phyloP scores from a whole-genome alignment of 2,888 invertebrate genomes.

The Cartodere bifasciata region DNA sequence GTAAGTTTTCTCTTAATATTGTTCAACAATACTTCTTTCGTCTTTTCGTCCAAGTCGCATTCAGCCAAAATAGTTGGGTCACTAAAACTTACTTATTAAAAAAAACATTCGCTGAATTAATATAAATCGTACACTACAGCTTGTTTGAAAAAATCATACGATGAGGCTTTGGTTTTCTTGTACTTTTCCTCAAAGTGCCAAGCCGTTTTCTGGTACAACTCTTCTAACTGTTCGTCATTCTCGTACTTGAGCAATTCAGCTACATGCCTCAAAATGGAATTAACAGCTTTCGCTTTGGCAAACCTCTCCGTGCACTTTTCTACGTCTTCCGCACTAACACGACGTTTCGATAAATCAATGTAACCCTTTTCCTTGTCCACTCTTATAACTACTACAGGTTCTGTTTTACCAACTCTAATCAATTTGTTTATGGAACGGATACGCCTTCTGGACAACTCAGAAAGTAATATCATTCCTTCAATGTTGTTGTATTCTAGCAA shows the following conservation, averaged over 20 bases:
- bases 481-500: conserved; percentile 97
- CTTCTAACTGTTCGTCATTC: conserved; percentile 84
- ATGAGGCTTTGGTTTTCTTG: conserved; percentile 86
- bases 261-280: conserved; percentile 94
- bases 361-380: conserved; percentile 99
- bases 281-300: conserved; percentile 96
- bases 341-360: conserved; percentile 97
- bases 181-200: conserved; percentile 98
- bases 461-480: conserved; percentile 97
- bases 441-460: conserved; percentile 94
- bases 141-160: conserved; percentile 97
- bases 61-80: conserved; percentile 92
- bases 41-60: conserved; percentile 84
- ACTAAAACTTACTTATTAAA: conserved; percentile 36
- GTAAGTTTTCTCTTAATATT: conserved; percentile 94
- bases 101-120: not conserved
- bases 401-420: conserved; percentile 95
- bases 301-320: conserved; percentile 97
- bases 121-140: conserved; percentile 53
- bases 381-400: conserved; percentile 97
- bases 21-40: conserved; percentile 80
- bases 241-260: conserved; percentile 89
- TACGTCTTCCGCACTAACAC: conserved; percentile 96
- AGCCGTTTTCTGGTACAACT: conserved; percentile 90
- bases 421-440: conserved; percentile 99